phyloP scores from a whole-genome alignment of 2,113 vertebrate genomes.

The Oxyura jamaicensis region DNA sequence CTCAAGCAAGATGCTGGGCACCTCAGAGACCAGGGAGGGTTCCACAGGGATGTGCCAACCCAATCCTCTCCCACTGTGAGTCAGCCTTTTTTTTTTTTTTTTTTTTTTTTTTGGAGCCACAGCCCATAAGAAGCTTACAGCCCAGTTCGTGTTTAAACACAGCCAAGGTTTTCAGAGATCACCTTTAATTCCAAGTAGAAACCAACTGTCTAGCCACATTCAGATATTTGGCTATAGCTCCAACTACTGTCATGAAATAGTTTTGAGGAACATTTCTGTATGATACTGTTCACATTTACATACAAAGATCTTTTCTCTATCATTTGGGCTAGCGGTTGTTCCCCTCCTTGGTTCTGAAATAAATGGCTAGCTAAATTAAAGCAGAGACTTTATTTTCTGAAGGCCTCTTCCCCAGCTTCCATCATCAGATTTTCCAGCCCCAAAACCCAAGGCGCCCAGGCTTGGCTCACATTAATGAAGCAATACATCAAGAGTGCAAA shows the following conservation, averaged over 20 bases:
- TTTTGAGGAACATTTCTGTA: neutral
- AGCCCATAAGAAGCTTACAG: constrained; percentile 37
- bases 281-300: neutral
- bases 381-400: neutral
- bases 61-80: neutral
- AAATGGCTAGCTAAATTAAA: neutral
- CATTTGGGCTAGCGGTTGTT: neutral
- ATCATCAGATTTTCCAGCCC: neutral
- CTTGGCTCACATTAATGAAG: fast-evolving
- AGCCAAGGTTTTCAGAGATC: neutral
- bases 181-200: neutral
- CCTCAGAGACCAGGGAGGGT: neutral
- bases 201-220: constrained; percentile 1
- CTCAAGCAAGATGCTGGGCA: neutral
- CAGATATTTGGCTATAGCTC: neutral
- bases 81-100: neutral
- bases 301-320: neutral
- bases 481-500: neutral
- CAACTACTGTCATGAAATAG: neutral
- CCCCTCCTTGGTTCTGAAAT: neutral
- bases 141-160: neutral
- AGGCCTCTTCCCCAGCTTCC: neutral
- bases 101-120: neutral
- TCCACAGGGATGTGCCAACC: neutral
- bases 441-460: neutral